Evolutionary conservation across 2,797 vertebrate genomes (phyloP), one percentile per base, ranked within the genome.

Genomic region (Nasua narica): DNA sequence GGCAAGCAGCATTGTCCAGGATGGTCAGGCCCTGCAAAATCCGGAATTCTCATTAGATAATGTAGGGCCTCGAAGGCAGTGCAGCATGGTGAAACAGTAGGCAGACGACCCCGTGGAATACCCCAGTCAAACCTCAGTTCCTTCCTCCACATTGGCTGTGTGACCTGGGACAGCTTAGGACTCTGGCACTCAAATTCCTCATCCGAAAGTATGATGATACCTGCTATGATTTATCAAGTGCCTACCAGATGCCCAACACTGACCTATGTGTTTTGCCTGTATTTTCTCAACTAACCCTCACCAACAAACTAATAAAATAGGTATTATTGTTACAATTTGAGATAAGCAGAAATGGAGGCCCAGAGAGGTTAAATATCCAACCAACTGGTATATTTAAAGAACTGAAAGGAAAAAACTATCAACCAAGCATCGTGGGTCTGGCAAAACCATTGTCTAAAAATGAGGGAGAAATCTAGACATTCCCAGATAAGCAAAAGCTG

Each of bases 1-100:
- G 40, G 12, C 0, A 0, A 78, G 62, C 7, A 32, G 65, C 98
- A 98, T 98, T 1, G 37, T 92, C 40, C 65, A 14, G 37, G 35
- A 25, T 23, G 65, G 48, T 25, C 25, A n/a, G 91, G 56, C 14
- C 90, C 98, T 98, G 96, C 27, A 46, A 81, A 88, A 29, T 50
- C 52, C 88, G 87, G 58, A 67, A 37, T 18, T 40, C 12, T 70
- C 43, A 10, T 98, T 93, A 97, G 94, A 43, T 1, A 9, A 6
- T 1, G 10, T 3, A 50, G 76, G 32, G 15, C 1, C 29, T 18
- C 70, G 1, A 3, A 58, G 25, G 56, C n/a, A 18, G 40, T 11
- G 69, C n/a, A 48, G 4, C 19, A 16, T 5, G 16, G 60, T 1
- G 21, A 40, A 29, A 3, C 2, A 8, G 50, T 19, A 40, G 43